Evolutionary conservation across 1,140 invertebrate genomes (phyloP), one percentile per base, ranked within the genome.

Genomic region (Aphelinus certus): DNA sequence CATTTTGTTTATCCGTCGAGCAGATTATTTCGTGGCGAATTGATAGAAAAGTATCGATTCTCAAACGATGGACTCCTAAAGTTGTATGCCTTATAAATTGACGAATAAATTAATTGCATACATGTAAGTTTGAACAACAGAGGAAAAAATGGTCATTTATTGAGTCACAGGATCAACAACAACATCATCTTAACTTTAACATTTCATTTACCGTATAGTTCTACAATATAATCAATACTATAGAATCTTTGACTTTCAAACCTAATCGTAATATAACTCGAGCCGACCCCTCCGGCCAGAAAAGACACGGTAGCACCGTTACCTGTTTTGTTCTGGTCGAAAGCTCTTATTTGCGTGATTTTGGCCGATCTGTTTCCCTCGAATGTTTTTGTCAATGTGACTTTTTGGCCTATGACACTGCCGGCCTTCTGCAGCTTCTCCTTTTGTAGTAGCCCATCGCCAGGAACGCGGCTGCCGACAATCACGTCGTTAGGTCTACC

Each of bases 231-330:
- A 77, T 89, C 89, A 75, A 90, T 89, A 1, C 88, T 87, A 51
- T 88, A 84, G 45, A 85, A 82, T 63, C 89, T 84, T 69, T 90
- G 85, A 48, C 89, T 90, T 75, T 89, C 90, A 76, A 90, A 89
- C 66, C 81, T 85, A 0, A 91, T 69, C 2, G 85, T 88, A 3
- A 88, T 88, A 47, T 83, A 85, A 3, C 55, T 78, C 10, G 67
- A 70, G 2, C 83, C 83, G 1, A 88, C 85, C 48, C 90, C 90
- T 55, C 90, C 90, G 0, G 51, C 72, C 0, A 81, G 2, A 0
- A 90, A 51, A 3, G 74, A 82, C 0, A 86, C 85, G 62, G 86
- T 88, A 3, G 91, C 91, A 0, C 88, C 88, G 26, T 85, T 87
- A 3, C 87, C 90, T 9, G 89, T 88, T 2, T 63, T 85, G 7